Conservation (phyloP, 2,113 vertebrate genomes). For the Psophia crepitans region DNA sequence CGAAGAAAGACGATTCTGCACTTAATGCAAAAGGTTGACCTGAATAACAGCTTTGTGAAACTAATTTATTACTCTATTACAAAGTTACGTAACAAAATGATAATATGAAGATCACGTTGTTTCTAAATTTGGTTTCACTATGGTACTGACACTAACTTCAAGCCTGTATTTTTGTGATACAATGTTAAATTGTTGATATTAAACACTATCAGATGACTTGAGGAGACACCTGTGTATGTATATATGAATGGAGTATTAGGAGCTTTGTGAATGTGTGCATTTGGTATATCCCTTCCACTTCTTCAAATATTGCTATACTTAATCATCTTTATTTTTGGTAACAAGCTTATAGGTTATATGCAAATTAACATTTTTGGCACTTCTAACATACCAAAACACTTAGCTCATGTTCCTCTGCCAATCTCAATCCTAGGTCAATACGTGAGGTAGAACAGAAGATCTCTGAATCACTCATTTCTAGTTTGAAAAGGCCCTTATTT, state of each 20-base stretch:
- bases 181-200: not conserved
- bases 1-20: not conserved
- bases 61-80: not conserved
- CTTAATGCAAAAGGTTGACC: not conserved
- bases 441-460: not conserved
- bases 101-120: not conserved
- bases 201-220: not conserved
- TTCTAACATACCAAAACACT: not conserved
- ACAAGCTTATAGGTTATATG: not conserved
- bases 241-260: not conserved
- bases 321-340: not conserved
- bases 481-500: not conserved
- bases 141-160: not conserved
- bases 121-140: not conserved
- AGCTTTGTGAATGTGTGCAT: not conserved
- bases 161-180: not conserved
- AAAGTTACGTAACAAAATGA: not conserved
- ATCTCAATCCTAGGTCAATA: not conserved
- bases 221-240: not conserved
- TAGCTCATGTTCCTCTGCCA: not conserved
- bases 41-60: too few species aligned
- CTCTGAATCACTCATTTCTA: not conserved
- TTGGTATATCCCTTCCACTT: not conserved
- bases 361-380: not conserved
- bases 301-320: not conserved